Percentiles rank a stretch among this genome's conserved stretches.
Evolutionary conservation across 2,797 vertebrate species (phyloP).

Genomic region (Acropternis orthonyx): DNA sequence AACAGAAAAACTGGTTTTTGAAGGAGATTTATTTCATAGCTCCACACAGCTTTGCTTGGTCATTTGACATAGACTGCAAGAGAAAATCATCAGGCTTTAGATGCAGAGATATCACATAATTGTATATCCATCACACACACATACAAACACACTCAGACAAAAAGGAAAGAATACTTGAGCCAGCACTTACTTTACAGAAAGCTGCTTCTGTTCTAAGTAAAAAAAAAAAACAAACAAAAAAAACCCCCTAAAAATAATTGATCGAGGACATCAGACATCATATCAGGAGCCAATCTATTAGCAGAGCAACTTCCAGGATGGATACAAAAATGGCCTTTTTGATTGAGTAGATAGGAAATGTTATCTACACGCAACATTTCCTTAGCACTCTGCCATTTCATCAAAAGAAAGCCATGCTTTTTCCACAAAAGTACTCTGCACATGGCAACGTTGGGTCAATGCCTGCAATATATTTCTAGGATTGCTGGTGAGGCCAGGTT

Average conservation of each 20-base stretch:
- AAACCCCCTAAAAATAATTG: slow-evolving; percentile 28
- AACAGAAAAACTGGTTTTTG: background rate
- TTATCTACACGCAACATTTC: background rate
- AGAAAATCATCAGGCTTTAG: background rate
- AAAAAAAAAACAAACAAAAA: too few species aligned
- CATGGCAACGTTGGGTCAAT: background rate
- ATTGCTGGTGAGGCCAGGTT: background rate
- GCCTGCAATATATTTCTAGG: background rate
- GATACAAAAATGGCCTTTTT: background rate
- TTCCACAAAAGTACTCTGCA: background rate
- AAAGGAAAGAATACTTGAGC: slow-evolving; percentile 7
- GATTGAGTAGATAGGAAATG: background rate
- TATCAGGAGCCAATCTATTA: background rate
- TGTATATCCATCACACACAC: background rate
- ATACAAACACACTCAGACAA: background rate
- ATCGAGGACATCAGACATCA: background rate
- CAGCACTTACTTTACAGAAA: slow-evolving; percentile 18
- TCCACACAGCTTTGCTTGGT: background rate
- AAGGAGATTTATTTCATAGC: background rate
- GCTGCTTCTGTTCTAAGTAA: background rate
- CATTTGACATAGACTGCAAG: background rate
- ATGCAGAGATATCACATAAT: background rate
- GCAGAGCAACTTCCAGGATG: background rate
- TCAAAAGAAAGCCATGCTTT: background rate
- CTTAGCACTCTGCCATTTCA: background rate